A percentile compares a stretch with the other conserved stretches of the same genome.
Evolutionary conservation across 2,797 vertebrate genomes (phyloP).

Genomic region (Premnoplex brunnescens): DNA sequence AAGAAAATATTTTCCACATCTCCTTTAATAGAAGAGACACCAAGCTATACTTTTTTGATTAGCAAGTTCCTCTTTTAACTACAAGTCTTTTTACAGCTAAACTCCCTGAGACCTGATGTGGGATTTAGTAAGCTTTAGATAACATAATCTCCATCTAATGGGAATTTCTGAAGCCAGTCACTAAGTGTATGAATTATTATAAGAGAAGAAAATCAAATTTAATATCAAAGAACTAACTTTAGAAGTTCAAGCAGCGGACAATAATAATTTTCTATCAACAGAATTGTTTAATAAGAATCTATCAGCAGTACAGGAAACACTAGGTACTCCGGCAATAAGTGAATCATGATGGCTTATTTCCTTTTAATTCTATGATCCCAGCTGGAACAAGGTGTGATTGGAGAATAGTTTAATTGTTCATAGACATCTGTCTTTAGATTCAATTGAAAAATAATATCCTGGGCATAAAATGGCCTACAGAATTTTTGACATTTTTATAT

Average conservation of each 20-base stretch:
- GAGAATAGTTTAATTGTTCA: slow-evolving; percentile 79
- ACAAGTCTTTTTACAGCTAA: slow-evolving; percentile 62
- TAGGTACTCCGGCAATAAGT: slow-evolving; percentile 70
- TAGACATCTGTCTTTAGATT: slow-evolving; percentile 81
- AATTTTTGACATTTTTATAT: slow-evolving; percentile 80
- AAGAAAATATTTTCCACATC: slow-evolving; percentile 6
- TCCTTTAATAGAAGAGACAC: slow-evolving; percentile 31
- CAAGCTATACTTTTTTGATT: slow-evolving; percentile 32
- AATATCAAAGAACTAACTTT: slow-evolving; percentile 76
- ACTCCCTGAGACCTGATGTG: slow-evolving; percentile 57
- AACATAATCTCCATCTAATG: slow-evolving; percentile 75
- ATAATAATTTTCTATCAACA: slow-evolving; percentile 74
- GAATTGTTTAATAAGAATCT: slow-evolving; percentile 77
- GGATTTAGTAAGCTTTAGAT: slow-evolving; percentile 76
- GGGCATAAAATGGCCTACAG: slow-evolving; percentile 70
- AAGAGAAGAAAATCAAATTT: slow-evolving; percentile 74
- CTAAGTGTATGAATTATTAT: slow-evolving; percentile 74
- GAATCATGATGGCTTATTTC: slow-evolving; percentile 84
- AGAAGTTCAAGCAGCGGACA: slow-evolving; percentile 77
- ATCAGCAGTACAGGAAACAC: slow-evolving; percentile 73
- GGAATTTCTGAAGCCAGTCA: slow-evolving; percentile 72
- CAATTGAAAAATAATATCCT: slow-evolving; percentile 79
- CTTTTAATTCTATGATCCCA: slow-evolving; percentile 80
- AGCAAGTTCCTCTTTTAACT: slow-evolving; percentile 23
- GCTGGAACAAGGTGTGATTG: slow-evolving; percentile 80